phyloP scores from a whole-genome alignment of 1,140 invertebrate species.

The Drosophila ambigua region DNA sequence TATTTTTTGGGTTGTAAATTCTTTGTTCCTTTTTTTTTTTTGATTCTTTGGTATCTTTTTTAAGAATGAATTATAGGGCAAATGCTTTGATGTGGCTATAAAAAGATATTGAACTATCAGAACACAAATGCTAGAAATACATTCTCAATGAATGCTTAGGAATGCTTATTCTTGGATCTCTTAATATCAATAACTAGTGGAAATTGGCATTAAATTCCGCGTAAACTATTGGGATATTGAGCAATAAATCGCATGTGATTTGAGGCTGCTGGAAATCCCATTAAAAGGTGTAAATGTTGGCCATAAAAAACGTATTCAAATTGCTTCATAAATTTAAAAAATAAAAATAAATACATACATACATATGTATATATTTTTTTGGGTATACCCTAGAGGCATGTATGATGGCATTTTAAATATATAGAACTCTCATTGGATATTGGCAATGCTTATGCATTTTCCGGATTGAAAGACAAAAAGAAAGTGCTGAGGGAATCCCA shows the following conservation, averaged over 20 bases:
- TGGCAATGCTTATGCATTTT: too few species aligned
- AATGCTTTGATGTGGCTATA: constrained; percentile 36
- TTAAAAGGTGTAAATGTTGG: constrained; percentile 32
- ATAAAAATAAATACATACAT: constrained; percentile 19
- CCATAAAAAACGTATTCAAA: constrained; percentile 42
- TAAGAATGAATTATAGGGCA: constrained; percentile 24
- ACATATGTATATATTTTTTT: constrained; percentile 1
- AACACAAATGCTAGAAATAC: too few species aligned
- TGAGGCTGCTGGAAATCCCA: constrained; percentile 9
- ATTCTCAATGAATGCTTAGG: not conserved
- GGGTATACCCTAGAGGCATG: too few species aligned
- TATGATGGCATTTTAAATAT: not conserved
- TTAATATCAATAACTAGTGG: too few species aligned
- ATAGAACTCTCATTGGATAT: too few species aligned
- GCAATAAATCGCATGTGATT: too few species aligned
- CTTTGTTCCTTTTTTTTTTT: constrained; percentile 1
- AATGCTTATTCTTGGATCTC: not conserved
- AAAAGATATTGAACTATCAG: not conserved
- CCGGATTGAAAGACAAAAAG: too few species aligned
- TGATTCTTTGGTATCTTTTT: constrained; percentile 3
- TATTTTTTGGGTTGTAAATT: constrained; percentile 41
- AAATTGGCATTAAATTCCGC: constrained; percentile 11
- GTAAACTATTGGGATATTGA: too few species aligned
- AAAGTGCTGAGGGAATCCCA: too few species aligned
- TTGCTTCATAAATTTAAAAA: constrained; percentile 39